These are phyloP conservation scores for Amphipoea oculea DNA, from an alignment of 2,888 invertebrate species.

Conservation along the genomic window DNA sequence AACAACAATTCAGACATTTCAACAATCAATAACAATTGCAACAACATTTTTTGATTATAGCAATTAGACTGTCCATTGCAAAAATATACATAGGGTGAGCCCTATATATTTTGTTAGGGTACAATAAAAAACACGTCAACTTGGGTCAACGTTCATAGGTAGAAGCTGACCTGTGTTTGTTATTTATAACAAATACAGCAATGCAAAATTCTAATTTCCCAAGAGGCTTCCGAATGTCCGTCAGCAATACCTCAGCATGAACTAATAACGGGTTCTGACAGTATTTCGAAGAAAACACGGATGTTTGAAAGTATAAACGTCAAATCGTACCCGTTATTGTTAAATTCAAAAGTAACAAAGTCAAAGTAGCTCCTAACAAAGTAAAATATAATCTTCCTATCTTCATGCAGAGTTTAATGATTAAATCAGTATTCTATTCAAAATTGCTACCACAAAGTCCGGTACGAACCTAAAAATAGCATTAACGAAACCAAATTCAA, in stretches of 20 bases:
- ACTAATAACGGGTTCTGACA: slow-evolving; percentile 11
- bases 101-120: too few species aligned
- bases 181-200: slow-evolving; percentile 23
- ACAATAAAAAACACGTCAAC: neutral
- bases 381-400: neutral
- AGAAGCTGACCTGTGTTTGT: slow-evolving; percentile 1
- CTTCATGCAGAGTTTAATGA: neutral
- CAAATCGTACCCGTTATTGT: too few species aligned
- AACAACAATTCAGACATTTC: neutral
- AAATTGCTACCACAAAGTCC: neutral
- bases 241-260: slow-evolving; percentile 24
- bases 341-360: neutral
- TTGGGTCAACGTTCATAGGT: neutral
- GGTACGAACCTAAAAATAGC: neutral
- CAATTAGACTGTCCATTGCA: too few species aligned
- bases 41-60: neutral
- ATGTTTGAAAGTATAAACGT: neutral
- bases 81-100: too few species aligned
- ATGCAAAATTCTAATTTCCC: slow-evolving; percentile 45
- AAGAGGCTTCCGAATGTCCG: slow-evolving; percentile 8
- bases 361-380: neutral
- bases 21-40: neutral
- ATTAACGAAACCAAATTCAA: slow-evolving; percentile 10
- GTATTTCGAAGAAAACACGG: slow-evolving; percentile 9
- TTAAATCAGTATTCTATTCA: neutral